These are phyloP conservation scores for Aradophagus sp. DNA, from an alignment of 1,140 invertebrate genomes.

Conservation along the genomic window DNA sequence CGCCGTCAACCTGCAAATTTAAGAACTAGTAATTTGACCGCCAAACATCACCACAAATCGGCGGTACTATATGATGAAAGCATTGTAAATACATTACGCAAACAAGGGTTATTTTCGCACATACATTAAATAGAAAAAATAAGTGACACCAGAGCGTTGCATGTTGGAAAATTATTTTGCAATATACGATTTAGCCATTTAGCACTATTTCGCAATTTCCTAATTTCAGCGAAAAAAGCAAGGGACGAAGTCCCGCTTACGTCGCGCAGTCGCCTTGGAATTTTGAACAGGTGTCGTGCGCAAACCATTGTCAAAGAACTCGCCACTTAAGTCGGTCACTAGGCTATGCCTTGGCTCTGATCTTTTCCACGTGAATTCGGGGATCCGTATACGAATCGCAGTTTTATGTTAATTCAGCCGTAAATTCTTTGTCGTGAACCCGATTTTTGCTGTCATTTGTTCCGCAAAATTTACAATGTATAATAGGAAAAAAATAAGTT, in stretches of 20 bases:
- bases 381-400: constrained; percentile 13
- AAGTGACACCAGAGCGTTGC: constrained; percentile 1
- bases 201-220: constrained; percentile 11
- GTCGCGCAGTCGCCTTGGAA: constrained; percentile 7
- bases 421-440: background rate
- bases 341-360: constrained; percentile 4
- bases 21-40: no score
- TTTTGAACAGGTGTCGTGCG: constrained; percentile 4
- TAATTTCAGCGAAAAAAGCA: constrained; percentile 4
- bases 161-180: constrained; percentile 7
- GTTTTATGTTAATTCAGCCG: no score
- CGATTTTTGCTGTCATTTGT: no score
- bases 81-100: background rate
- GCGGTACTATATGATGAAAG: no score
- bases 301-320: constrained; percentile 11
- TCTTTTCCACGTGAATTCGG: constrained; percentile 7
- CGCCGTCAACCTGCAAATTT: no score
- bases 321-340: constrained; percentile 14
- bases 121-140: constrained; percentile 7
- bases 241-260: background rate
- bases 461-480: no score
- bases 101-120: constrained; percentile 6
- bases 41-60: no score
- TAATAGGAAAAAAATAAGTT: no score
- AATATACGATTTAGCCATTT: constrained; percentile 4